Conservation (phyloP, 92 coral and sea anemone species). For the Siderastrea siderea region DNA sequence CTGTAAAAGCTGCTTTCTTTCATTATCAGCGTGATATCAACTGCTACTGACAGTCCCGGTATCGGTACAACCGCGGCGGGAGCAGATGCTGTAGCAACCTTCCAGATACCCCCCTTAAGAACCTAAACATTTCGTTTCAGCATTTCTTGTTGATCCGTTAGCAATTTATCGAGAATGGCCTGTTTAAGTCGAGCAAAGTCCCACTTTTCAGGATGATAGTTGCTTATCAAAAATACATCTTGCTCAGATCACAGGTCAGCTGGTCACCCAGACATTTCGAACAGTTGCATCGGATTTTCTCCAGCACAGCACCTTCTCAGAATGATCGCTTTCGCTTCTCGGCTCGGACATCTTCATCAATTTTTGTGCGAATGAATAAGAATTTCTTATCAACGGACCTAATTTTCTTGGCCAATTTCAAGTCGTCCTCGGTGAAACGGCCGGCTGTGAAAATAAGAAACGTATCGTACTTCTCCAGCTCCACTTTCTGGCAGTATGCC, state of each 20-base stretch:
- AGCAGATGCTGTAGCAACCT: too few species aligned
- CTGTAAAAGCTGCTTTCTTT: too few species aligned
- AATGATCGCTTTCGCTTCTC: constrained; percentile 40
- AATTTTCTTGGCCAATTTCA: constrained; percentile 38
- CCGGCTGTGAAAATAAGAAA: constrained; percentile 26
- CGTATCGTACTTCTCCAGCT: constrained; percentile 42
- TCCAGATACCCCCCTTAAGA: too few species aligned
- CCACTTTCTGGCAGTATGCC: constrained; percentile 25
- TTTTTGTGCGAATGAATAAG: constrained; percentile 49
- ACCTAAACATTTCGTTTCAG: too few species aligned
- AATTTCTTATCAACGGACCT: constrained; percentile 27
- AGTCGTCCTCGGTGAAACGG: constrained; percentile 39
- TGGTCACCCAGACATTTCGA: constrained; percentile 22
- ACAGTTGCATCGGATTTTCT: constrained; percentile 18
- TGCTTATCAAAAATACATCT: too few species aligned
- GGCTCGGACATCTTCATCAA: constrained; percentile 4
- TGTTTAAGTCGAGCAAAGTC: too few species aligned
- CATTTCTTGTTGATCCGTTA: too few species aligned
- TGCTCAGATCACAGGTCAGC: background rate
- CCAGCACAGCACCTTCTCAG: constrained; percentile 38
- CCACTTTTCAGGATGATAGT: too few species aligned
- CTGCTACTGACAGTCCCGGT: too few species aligned
- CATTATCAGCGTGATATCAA: too few species aligned
- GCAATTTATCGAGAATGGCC: too few species aligned
- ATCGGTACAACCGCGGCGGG: too few species aligned